A percentile compares a stretch with the other conserved stretches of the same genome.
Evolutionary conservation across 2,113 vertebrate species (phyloP).

Genomic region (Anoplopoma fimbria): DNA sequence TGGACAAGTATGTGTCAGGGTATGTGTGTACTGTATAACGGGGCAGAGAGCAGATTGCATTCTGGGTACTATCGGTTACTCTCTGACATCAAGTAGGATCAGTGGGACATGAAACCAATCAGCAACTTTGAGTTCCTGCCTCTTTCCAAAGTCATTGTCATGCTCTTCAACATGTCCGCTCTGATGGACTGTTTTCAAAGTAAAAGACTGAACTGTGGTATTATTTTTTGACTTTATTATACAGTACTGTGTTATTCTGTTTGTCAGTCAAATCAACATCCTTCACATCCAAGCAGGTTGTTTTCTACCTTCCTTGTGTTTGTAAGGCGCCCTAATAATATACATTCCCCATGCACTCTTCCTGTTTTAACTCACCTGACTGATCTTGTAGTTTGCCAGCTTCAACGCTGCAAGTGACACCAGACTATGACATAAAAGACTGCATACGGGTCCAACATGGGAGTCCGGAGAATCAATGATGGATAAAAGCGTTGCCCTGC

Average conservation of each 20-base stretch:
- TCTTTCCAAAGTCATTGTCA: slow-evolving; percentile 43
- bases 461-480: background rate
- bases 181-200: slow-evolving; percentile 12
- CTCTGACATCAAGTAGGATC: slow-evolving; percentile 23
- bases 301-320: slow-evolving; percentile 17
- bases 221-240: slow-evolving; percentile 23
- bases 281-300: background rate
- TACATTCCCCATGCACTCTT: background rate
- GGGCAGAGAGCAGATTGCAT: slow-evolving; percentile 26
- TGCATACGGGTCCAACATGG: background rate
- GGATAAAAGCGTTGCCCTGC: slow-evolving; percentile 19
- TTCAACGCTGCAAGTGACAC: slow-evolving; percentile 6
- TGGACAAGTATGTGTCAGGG: background rate
- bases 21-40: background rate
- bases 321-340: background rate
- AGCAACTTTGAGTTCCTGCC: slow-evolving; percentile 28
- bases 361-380: slow-evolving; percentile 10
- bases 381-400: background rate
- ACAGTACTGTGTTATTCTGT: background rate
- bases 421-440: background rate
- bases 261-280: background rate
- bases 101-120: slow-evolving; percentile 38
- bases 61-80: slow-evolving; percentile 47
- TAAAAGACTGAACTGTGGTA: slow-evolving; percentile 10
- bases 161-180: background rate